Percentiles rank a stretch among this genome's conserved stretches.
phyloP scores from a whole-genome alignment of 2,797 vertebrate genomes.

The Parotocinclus haroldoi region DNA sequence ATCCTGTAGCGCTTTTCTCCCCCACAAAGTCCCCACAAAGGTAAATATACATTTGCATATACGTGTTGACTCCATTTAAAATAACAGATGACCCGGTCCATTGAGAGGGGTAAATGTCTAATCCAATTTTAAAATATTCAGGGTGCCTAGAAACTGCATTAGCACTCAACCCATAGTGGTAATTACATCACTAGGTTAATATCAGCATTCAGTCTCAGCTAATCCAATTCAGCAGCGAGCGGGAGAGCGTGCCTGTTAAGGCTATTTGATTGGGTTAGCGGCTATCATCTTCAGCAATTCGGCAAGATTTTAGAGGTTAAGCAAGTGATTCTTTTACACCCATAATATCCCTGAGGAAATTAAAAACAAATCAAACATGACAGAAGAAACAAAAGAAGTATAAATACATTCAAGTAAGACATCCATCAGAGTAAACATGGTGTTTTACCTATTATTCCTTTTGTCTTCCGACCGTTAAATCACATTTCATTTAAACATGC shows the following conservation, averaged over 20 bases:
- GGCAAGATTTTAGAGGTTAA: conserved; percentile 58
- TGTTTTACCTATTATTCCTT: not conserved
- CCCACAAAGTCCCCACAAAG: conserved; percentile 58
- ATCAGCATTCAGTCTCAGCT: conserved; percentile 66
- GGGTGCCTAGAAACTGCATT: conserved; percentile 70
- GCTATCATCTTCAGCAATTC: conserved; percentile 70
- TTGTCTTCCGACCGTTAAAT: not conserved
- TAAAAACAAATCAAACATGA: conserved; percentile 58
- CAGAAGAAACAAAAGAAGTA: conserved; percentile 56
- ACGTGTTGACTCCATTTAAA: conserved; percentile 44
- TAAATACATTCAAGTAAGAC: conserved; percentile 56
- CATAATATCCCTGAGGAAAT: conserved; percentile 63
- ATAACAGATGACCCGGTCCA: conserved; percentile 54
- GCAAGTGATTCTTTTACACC: conserved; percentile 55
- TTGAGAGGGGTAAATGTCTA: conserved; percentile 62
- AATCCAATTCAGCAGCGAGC: conserved; percentile 65
- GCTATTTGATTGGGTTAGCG: conserved; percentile 65
- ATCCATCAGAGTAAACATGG: conserved; percentile 43
- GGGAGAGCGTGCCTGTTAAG: conserved; percentile 61
- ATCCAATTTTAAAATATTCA: conserved; percentile 71
- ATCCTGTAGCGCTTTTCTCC: conserved; percentile 26
- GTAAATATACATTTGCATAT: conserved; percentile 44
- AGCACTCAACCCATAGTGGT: conserved; percentile 70
- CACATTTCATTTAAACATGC: not conserved
- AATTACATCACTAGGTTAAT: conserved; percentile 76